These are phyloP conservation scores for Sogatella furcifera DNA, from an alignment of 1,140 invertebrate genomes.

Conservation along the genomic window DNA sequence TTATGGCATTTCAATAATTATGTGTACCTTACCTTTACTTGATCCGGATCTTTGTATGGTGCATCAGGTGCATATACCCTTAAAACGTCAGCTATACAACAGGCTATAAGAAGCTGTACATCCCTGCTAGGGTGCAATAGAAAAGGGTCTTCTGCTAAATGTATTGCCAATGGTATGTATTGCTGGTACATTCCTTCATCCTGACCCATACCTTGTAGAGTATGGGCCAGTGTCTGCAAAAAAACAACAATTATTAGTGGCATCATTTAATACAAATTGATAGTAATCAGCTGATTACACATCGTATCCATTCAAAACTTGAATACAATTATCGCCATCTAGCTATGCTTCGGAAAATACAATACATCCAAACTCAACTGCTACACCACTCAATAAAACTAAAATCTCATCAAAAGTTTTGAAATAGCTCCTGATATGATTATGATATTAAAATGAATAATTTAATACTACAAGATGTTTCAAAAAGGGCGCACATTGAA, in stretches of 20 bases:
- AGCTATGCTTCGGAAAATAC: too few relatives aligned
- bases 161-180: conserved; percentile 86
- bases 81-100: conserved; percentile 94
- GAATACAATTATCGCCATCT: too few relatives aligned
- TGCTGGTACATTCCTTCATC: conserved; percentile 87
- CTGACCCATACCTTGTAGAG: conserved; percentile 92
- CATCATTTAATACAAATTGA: too few relatives aligned
- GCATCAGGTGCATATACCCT: conserved; percentile 97
- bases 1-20: neutral
- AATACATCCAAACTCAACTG: too few relatives aligned
- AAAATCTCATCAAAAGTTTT: too few relatives aligned
- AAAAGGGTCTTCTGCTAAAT: conserved; percentile 88
- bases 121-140: conserved; percentile 82
- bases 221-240: conserved; percentile 69
- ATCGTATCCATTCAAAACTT: too few relatives aligned
- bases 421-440: too few relatives aligned
- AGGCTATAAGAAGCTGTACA: conserved; percentile 88
- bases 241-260: neutral
- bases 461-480: too few relatives aligned
- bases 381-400: too few relatives aligned
- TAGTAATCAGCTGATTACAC: too few relatives aligned
- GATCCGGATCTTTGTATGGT: conserved; percentile 89
- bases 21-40: conserved; percentile 55
- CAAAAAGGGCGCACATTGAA: too few relatives aligned
- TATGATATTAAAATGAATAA: too few relatives aligned